Evolutionary conservation across 2,113 vertebrate genomes (phyloP), one percentile per base, ranked within the genome.

Genomic region (Phocoena phocoena): DNA sequence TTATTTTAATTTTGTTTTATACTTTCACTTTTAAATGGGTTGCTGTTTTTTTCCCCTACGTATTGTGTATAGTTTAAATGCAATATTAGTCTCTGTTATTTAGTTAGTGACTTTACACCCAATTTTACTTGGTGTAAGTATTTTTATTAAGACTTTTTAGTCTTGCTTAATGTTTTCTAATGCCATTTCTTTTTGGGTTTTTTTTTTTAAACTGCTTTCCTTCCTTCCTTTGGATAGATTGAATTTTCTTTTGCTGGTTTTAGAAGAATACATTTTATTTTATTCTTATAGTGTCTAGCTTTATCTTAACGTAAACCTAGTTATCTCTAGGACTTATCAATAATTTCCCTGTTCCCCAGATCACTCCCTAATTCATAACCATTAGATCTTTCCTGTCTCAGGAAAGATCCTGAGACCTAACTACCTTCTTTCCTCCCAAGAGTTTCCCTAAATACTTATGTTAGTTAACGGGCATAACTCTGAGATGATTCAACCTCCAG

Each of bases 21-120:
- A 44, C 38, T 70, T 93, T 90, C 55, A 88, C 79, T 97, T 77
- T 96, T 93, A 83, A 95, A 58, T 55, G 58, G 50, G n/a, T 88
- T 58, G 74, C 31, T 70, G 6, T 18, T 62, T 65, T 81, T 5
- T 1, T 23, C 3, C 5, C 2, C 13, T 20, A 80, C 44, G 38
- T 77, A 12, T 23, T 91, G 18, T 58, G 9, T 47, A 44, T 47
- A 77, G 25, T 62, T 92, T 80, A 41, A 86, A 77, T 53, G 50
- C 20, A 88, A 2, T 80, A 33, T 55, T 67, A 55, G 33, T 50
- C 26, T 93, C 65, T 68, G 2, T 62, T 92, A 68, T 20, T 94
- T 96, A 17, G 55, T 74, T 93, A 55, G 17, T 76, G 65, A 95
- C 47, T 81, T 60, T 31, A 82, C 33, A 81, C 12, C 65, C 23